Percentiles rank a stretch among this genome's conserved stretches.
Conservation (phyloP, 2,888 invertebrate species). For the Unio pictorum region DNA sequence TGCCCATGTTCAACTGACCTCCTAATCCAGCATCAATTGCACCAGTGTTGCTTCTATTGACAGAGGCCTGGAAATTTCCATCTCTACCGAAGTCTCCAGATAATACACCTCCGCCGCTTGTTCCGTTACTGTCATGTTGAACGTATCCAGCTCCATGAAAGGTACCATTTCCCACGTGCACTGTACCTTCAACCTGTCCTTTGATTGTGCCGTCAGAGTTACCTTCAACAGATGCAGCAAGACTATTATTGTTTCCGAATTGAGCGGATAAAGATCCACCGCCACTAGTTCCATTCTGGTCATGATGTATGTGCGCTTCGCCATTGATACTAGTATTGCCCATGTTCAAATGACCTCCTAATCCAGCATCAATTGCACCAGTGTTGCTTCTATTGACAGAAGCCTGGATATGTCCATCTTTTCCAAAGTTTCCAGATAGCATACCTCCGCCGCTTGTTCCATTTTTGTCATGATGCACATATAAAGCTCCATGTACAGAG, state of each 20-base stretch:
- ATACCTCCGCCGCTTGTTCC: conserved; percentile 3
- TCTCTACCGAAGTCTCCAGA: too few relatives aligned
- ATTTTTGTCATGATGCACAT: conserved; percentile 3
- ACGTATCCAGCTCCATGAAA: neutral
- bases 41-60: too few relatives aligned
- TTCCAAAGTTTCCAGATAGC: conserved; percentile 1
- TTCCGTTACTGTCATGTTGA: conserved; percentile 1
- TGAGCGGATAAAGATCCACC: neutral
- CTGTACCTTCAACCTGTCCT: too few relatives aligned
- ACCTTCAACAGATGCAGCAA: too few relatives aligned
- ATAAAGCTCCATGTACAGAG: neutral
- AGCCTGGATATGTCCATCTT: neutral
- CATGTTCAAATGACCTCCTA: neutral
- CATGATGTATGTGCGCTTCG: conserved; percentile 1
- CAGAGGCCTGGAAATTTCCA: too few relatives aligned
- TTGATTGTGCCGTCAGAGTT: too few relatives aligned
- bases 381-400: neutral
- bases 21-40: too few relatives aligned
- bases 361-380: conserved; percentile 3
- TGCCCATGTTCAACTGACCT: too few relatives aligned
- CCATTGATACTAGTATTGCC: neutral
- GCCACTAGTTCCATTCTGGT: conserved; percentile 3
- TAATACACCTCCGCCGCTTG: neutral
- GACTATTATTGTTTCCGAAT: too few relatives aligned
- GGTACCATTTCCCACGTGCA: neutral